phyloP scores from a whole-genome alignment of 2,888 invertebrate species.

The Penaeus monodon region DNA sequence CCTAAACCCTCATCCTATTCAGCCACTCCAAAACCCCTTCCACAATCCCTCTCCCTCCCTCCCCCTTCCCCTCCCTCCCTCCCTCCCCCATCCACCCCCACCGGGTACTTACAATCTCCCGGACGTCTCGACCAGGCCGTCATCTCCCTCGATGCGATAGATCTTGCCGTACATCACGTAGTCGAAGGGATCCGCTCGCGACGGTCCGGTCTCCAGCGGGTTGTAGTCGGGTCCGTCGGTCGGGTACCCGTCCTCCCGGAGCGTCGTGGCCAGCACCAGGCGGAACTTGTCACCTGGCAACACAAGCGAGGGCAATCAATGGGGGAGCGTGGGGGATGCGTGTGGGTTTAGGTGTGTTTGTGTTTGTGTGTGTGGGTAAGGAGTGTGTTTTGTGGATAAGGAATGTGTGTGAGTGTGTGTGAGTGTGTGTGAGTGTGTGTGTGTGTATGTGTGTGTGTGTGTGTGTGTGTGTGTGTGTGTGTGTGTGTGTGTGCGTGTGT shows the following conservation, averaged over 20 bases:
- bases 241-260: conserved; percentile 96
- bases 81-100: neutral
- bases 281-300: conserved; percentile 81
- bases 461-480: conserved; percentile 12
- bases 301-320: neutral
- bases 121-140: conserved; percentile 69
- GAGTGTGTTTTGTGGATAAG: neutral
- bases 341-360: neutral
- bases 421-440: neutral
- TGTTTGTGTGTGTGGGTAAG: neutral
- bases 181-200: conserved; percentile 96
- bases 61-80: neutral
- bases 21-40: neutral
- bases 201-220: conserved; percentile 77
- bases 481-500: conserved; percentile 1
- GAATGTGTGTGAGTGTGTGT: neutral
- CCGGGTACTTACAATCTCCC: conserved; percentile 58
- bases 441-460: conserved; percentile 8
- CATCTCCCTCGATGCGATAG: conserved; percentile 97
- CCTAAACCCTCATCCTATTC: too few relatives aligned
- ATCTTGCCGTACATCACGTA: conserved; percentile 99
- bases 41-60: neutral
- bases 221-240: conserved; percentile 81
- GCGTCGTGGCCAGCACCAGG: conserved; percentile 91
- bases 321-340: neutral